phyloP scores from a whole-genome alignment of 2,797 vertebrate genomes.

The Picus viridis region DNA sequence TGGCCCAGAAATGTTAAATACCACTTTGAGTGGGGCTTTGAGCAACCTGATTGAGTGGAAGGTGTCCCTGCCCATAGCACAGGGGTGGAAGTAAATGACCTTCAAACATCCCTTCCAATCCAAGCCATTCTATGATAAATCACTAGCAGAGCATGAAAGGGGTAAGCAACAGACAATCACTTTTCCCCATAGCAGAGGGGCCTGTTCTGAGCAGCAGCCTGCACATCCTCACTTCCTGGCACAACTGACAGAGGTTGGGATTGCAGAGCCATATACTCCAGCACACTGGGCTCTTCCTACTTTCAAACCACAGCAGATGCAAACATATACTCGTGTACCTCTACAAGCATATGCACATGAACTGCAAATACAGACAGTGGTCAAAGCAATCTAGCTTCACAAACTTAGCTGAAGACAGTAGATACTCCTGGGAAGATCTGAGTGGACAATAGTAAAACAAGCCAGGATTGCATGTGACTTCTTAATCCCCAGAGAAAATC shows the following conservation, averaged over 20 bases:
- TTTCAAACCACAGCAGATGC: not conserved
- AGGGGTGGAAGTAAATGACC: no score
- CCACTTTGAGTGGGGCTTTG: not conserved
- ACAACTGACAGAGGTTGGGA: not conserved
- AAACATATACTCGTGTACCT: not conserved
- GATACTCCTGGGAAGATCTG: not conserved
- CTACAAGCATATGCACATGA: not conserved
- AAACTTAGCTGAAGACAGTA: not conserved
- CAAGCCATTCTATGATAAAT: no score
- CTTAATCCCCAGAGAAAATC: not conserved
- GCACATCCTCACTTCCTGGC: not conserved
- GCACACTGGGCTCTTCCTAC: not conserved
- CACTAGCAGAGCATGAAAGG: not conserved
- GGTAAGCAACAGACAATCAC: not conserved
- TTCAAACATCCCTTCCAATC: no score
- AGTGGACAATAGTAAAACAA: not conserved
- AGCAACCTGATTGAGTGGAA: not conserved
- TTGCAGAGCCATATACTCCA: fast-evolving
- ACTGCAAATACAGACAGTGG: not conserved
- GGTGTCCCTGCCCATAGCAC: no score
- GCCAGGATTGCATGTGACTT: not conserved
- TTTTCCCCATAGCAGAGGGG: not conserved
- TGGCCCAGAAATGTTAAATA: not conserved
- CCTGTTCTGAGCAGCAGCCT: not conserved
- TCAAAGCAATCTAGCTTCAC: not conserved